Evolutionary conservation across 1,140 invertebrate species (phyloP).

Genomic region (Eumeta japonica): DNA sequence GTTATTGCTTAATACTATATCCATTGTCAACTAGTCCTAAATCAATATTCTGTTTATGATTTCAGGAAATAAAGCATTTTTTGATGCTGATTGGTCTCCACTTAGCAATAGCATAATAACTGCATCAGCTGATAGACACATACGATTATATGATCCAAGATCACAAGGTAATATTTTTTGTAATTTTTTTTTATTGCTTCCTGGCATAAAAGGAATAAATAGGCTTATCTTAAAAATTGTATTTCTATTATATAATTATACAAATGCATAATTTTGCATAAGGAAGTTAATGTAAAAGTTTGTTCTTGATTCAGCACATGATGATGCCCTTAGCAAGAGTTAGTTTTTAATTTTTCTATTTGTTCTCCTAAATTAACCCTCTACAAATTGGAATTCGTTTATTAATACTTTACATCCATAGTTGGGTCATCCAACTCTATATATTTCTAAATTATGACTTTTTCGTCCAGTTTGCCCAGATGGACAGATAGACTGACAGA

Average conservation of each 20-base stretch:
- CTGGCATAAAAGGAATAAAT: not conserved
- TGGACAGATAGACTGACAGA: too few relatives aligned
- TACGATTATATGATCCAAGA: slow-evolving; percentile 89
- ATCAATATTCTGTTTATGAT: too few relatives aligned
- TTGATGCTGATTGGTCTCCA: slow-evolving; percentile 81
- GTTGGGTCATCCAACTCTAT: too few relatives aligned
- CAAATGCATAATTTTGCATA: not conserved
- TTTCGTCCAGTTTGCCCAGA: too few relatives aligned
- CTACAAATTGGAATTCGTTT: too few relatives aligned
- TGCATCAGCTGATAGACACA: slow-evolving; percentile 84
- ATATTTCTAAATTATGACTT: too few relatives aligned
- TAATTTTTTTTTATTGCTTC: too few relatives aligned
- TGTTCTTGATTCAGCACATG: not conserved
- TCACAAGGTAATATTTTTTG: slow-evolving; percentile 67
- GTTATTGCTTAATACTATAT: slow-evolving; percentile 4
- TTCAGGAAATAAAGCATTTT: slow-evolving; percentile 81
- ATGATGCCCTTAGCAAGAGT: too few relatives aligned
- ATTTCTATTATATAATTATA: not conserved
- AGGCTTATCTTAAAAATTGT: not conserved
- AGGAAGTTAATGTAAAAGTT: not conserved
- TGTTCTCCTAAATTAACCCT: too few relatives aligned
- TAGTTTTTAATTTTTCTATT: too few relatives aligned
- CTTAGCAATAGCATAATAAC: slow-evolving; percentile 75
- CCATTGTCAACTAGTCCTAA: too few relatives aligned
- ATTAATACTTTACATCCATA: too few relatives aligned